Evolutionary conservation across 2,113 vertebrate species (phyloP).

Genomic region (Sinosuthora webbiana): DNA sequence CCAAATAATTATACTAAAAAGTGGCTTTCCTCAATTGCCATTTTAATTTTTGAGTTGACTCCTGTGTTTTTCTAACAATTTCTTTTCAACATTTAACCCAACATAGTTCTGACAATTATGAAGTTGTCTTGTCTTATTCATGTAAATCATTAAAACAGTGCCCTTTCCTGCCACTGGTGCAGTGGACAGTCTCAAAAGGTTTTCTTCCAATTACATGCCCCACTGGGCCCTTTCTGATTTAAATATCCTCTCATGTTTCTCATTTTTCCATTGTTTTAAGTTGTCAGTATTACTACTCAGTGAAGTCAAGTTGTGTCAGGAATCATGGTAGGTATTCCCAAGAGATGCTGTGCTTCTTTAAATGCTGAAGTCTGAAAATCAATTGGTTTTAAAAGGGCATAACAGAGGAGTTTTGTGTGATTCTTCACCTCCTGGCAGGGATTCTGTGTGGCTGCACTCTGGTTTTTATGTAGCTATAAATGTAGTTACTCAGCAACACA

Average conservation of each 20-base stretch:
- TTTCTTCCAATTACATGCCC: constrained; percentile 71
- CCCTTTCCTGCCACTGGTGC: constrained; percentile 41
- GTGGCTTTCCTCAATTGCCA: background rate
- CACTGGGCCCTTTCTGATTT: constrained; percentile 50
- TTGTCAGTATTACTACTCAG: background rate
- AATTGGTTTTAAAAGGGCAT: background rate
- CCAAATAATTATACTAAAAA: background rate
- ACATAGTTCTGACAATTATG: background rate
- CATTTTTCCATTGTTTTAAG: constrained; percentile 61
- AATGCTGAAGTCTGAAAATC: background rate
- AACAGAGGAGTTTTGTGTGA: background rate
- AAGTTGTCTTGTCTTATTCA: constrained; percentile 62
- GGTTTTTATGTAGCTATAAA: background rate
- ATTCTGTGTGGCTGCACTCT: background rate
- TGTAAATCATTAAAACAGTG: constrained; percentile 52
- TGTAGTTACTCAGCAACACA: background rate
- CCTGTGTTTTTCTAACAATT: background rate
- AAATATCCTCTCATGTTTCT: constrained; percentile 41
- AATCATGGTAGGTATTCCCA: constrained; percentile 20
- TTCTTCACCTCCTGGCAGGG: background rate
- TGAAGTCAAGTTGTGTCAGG: background rate
- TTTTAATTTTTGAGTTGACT: background rate
- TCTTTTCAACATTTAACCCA: background rate
- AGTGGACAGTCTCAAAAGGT: constrained; percentile 44
- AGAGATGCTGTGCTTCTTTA: background rate